These are phyloP conservation scores for Goniozus legneri DNA, from an alignment of 1,140 invertebrate genomes.

Conservation along the genomic window DNA sequence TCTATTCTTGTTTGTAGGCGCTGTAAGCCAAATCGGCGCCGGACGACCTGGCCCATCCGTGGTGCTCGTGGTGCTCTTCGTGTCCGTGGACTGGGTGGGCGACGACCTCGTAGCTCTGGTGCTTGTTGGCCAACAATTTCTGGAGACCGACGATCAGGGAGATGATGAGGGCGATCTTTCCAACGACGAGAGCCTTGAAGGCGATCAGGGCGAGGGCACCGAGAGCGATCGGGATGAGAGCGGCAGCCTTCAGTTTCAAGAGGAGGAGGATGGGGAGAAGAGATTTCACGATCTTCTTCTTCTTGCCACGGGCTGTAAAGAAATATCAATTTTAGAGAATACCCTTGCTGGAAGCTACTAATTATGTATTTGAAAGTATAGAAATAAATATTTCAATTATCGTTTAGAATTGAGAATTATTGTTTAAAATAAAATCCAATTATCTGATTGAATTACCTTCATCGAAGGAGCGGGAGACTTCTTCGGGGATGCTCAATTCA, in stretches of 20 bases:
- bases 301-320: conserved; percentile 56
- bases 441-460: conserved; percentile 53
- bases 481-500: conserved; percentile 72
- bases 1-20: conserved; percentile 49
- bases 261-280: conserved; percentile 70
- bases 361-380: background rate
- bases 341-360: background rate
- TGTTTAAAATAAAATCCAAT: no score
- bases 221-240: conserved; percentile 71
- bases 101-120: conserved; percentile 65
- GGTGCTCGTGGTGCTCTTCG: conserved; percentile 45
- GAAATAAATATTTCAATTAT: conserved; percentile 3
- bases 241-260: conserved; percentile 74
- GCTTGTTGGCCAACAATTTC: conserved; percentile 70
- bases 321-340: conserved; percentile 4
- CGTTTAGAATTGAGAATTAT: background rate
- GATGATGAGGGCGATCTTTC: conserved; percentile 75
- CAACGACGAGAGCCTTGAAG: conserved; percentile 77
- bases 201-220: conserved; percentile 76
- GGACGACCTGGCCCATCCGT: conserved; percentile 47
- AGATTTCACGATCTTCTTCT: conserved; percentile 60
- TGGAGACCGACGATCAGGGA: conserved; percentile 73
- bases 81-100: conserved; percentile 46
- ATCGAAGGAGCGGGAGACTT: conserved; percentile 56
- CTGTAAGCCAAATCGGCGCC: conserved; percentile 47